Evolutionary conservation across 2,888 invertebrate genomes (phyloP), one percentile per base, ranked within the genome.

Genomic region (Ochropleura plecta): DNA sequence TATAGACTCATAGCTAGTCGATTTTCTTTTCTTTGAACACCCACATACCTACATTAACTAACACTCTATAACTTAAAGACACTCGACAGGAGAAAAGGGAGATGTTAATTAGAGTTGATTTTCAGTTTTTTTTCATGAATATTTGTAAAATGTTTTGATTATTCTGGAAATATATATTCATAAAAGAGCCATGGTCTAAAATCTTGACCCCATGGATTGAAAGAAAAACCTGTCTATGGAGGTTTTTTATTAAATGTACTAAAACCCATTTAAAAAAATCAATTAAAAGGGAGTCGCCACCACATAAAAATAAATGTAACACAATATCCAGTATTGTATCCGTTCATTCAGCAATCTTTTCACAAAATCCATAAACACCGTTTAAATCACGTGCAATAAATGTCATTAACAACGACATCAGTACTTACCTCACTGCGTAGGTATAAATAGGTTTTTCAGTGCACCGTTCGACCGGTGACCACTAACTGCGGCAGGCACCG

Each of bases 401-500:
- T 65, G 79, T 73, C 77, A 76, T 77, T 74, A 71, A 74, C 75
- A 76, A 49, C 57, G 70, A 51, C 57, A 60, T 46, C 49, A 7
- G 10, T 20, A 63, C 55, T 42, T 67, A 80, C 59, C 66, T 57
- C 9, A 20, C 55, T 66, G 73, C 16, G 42, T 73, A 75, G n/a
- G 30, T 73, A 81, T 82, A 72, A 65, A 84, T 73, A 76, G 68
- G 55, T 79, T 82, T 85, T 83, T 84, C 82, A 73, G 74, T 80
- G 83, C 83, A 82, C n/a, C 76, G 79, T 77, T 79, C 77, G 72
- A 42, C 49, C 74, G 69, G 78, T 72, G 81, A 90, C 90, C 91
- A 73, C 90, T 88, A 88, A 90, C 88, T 85, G 88, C 84, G 85
- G 85, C 76, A 69, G 85, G 48, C 48, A 81, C 87, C 89, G 81